phyloP scores from a whole-genome alignment of 2,888 invertebrate species.

The Euplexia lucipara region DNA sequence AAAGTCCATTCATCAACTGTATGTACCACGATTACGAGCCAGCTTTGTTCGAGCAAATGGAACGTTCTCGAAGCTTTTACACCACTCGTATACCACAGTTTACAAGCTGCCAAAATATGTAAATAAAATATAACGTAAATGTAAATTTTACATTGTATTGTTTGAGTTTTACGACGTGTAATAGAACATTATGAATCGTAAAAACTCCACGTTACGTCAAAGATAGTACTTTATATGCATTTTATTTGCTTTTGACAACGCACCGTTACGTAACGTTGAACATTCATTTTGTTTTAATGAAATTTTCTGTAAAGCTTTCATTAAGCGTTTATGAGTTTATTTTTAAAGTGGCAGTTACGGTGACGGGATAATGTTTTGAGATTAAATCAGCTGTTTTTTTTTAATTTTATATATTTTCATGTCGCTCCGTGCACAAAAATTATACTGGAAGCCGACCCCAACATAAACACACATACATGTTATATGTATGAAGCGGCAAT shows the following conservation, averaged over 20 bases:
- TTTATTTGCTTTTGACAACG: slow-evolving; percentile 39
- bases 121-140: slow-evolving; percentile 35
- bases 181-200: slow-evolving; percentile 53
- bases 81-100: slow-evolving; percentile 12
- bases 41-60: slow-evolving; percentile 38
- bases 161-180: slow-evolving; percentile 48
- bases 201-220: slow-evolving; percentile 31
- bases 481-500: too few relatives aligned
- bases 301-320: not conserved
- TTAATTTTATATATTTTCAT: too few relatives aligned
- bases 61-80: slow-evolving; percentile 20
- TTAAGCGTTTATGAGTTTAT: slow-evolving; percentile 6
- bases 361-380: slow-evolving; percentile 6
- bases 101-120: slow-evolving; percentile 41
- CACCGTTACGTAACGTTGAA: slow-evolving; percentile 14
- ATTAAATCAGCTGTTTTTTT: too few relatives aligned
- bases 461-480: too few relatives aligned
- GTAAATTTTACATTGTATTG: slow-evolving; percentile 40
- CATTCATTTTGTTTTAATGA: slow-evolving; percentile 23
- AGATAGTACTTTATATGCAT: slow-evolving; percentile 31
- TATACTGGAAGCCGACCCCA: too few relatives aligned
- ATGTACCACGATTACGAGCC: slow-evolving; percentile 30
- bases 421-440: too few relatives aligned
- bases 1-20: slow-evolving; percentile 43
- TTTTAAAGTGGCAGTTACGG: slow-evolving; percentile 1